Evolutionary conservation across 2,113 vertebrate genomes (phyloP).

Genomic region (Neotoma lepida): DNA sequence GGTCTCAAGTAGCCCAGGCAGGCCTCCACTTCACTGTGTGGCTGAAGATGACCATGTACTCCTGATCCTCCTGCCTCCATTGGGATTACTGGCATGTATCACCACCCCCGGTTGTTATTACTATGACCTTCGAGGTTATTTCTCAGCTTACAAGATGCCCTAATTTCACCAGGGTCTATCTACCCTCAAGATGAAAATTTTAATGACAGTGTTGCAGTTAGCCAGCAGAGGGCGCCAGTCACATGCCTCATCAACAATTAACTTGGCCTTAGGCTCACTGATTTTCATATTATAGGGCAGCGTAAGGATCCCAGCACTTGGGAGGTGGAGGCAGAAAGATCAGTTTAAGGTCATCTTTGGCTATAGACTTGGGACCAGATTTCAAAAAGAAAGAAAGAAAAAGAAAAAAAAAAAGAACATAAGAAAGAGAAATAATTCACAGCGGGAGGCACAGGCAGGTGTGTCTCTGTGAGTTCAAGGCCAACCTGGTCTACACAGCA

Average conservation of each 20-base stretch:
- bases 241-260: fast-evolving
- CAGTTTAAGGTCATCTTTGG: neutral
- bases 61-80: neutral
- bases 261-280: neutral
- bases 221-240: neutral
- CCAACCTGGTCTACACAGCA: neutral
- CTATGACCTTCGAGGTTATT: fast-evolving
- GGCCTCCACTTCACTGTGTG: neutral
- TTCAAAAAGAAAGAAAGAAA: neutral
- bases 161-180: fast-evolving
- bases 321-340: neutral
- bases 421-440: neutral
- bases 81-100: neutral
- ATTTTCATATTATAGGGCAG: neutral
- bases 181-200: fast-evolving
- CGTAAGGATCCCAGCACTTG: neutral
- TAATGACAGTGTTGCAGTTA: fast-evolving
- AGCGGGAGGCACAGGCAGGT: neutral
- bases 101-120: neutral
- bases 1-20: neutral
- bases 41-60: neutral
- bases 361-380: neutral
- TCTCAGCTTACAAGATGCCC: neutral
- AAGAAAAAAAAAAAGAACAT: neutral
- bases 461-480: neutral